Evolutionary conservation across 2,888 invertebrate genomes (phyloP), one percentile per base, ranked within the genome.

Genomic region (Mayetiola destructor): DNA sequence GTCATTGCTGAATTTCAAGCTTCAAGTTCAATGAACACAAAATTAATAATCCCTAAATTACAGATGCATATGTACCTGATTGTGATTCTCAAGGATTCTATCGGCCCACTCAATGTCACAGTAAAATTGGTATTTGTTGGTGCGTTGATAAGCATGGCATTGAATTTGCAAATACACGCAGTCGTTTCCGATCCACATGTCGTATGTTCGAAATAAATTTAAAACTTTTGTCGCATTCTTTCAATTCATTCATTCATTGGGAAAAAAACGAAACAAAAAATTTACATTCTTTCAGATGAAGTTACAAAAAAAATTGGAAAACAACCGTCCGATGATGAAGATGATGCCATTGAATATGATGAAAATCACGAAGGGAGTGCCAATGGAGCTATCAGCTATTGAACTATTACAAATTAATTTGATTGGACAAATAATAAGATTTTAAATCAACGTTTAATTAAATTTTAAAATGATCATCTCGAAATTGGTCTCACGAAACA

Each of bases 111-210:
- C 92, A 92, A 73, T 92, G 92, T 72, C 89, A 91, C 75, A 80
- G 81, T 63, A 85, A 88, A 61, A 85, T 88, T 56, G 88, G 85
- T 60, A 83, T 89, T 70, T 92, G 92, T 75, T 92, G 92, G 92
- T 92, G 91, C 75, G 90, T 91, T 63, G 90, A 92, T 75, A 82
- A 86, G 69, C 91, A 91, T 73, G 92, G 92, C 57, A 87, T 86
- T 52, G 91, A 91, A 75, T 83, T 82, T 66, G 81, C 89, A 63
- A 88, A 87, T 69, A 86, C 89, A 63, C 84, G 90, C 68, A 84
- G 86, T 61, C 77, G 84, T 69, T 83, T 88, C 71, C 85, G 83
- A 72, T 85, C 85, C 59, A 82, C 81, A 71, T 87, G 87, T 70
- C 84, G 85, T 86, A 74, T 77, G 79, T 10, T 29, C 20, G 23